Base-by-base conservation (phyloP, 1,140 invertebrate genomes). In the Pantala flavescens region DNA sequence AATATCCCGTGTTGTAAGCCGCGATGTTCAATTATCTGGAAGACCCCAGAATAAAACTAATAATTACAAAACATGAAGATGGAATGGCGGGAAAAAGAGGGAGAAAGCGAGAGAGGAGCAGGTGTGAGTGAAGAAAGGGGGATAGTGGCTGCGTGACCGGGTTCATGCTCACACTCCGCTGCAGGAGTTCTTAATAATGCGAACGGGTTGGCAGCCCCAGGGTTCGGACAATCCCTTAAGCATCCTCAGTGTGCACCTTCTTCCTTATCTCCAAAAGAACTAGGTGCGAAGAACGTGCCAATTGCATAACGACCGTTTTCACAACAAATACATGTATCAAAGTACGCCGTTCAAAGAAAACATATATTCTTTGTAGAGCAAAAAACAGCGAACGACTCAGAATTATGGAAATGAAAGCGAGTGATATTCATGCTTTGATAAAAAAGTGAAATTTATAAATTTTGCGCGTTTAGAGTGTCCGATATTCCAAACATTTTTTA, bases 41-140 rank as follows among this genome's bases (percentile, higher is more conserved):
- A 63, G 49, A 63, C 49, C n/a, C 49, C 49, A 63, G 49, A 63
- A 63, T 63, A 63, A 63, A 63, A 63, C 49, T 63, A 63, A 63
- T 63, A 63, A 63, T 63, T 63, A 63, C 49, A 63, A 63, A 63
- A 63, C 49, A 63, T 63, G 49, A 16, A 63, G 49, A 63, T 21
- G 49, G 49, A 21, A 7, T 12, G 3, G 14, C 12, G 49, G 49
- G 12, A 63, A 63, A 21, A 12, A 63, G 49, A 63, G 49, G 12
- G 49, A 63, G 49, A 63, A 12, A 63, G 49, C 2, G 49, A 16
- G n/a, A 21, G 49, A 21, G 49, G 49, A 16, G 49, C 49, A 63
- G 49, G 49, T 63, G 49, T 3, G 49, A 63, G n/a, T 63, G 5
- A 7, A 21, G 49, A 3, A 63, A 21, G 49, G 28, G 12, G 49